Percentiles rank a stretch among this genome's conserved stretches.
phyloP scores from a whole-genome alignment of 1,140 invertebrate genomes.

The Amphibalanus amphitrite region DNA sequence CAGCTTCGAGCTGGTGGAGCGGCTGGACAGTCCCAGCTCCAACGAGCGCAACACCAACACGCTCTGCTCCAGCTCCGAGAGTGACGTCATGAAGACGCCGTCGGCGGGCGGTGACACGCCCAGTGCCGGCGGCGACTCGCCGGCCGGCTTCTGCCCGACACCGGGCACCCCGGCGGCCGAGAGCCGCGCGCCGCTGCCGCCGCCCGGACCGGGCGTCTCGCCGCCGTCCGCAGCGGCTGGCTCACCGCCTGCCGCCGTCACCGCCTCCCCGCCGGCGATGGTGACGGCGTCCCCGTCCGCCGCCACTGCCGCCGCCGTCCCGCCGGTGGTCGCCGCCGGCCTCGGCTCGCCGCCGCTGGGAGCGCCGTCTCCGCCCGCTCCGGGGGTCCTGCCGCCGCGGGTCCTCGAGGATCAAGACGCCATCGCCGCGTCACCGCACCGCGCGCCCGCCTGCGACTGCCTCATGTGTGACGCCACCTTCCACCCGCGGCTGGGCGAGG shows the following conservation, averaged over 20 bases:
- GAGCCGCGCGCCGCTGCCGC: neutral
- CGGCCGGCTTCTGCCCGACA: neutral
- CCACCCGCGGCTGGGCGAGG: neutral
- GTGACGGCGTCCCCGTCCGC: no score
- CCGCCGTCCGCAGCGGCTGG: neutral
- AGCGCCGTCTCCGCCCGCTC: no score
- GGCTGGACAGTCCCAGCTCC: neutral
- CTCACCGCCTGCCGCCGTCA: neutral
- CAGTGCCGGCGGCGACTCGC: neutral
- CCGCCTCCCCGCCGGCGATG: neutral
- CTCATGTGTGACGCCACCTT: neutral
- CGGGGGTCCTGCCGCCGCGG: neutral
- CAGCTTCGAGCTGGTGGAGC: neutral
- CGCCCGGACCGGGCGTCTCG: neutral
- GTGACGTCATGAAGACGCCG: conserved; percentile 2
- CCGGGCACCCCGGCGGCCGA: neutral
- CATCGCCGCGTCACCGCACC: neutral
- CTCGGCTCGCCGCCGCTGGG: neutral
- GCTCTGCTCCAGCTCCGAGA: conserved; percentile 2
- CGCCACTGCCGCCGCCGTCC: no score
- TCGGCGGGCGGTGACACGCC: neutral
- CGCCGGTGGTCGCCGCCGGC: no score
- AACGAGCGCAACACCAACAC: conserved; percentile 6
- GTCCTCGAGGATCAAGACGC: neutral
- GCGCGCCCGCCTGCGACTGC: neutral